Conservation (phyloP, 1,140 invertebrate species). For the Ostrea denselamellosa region DNA sequence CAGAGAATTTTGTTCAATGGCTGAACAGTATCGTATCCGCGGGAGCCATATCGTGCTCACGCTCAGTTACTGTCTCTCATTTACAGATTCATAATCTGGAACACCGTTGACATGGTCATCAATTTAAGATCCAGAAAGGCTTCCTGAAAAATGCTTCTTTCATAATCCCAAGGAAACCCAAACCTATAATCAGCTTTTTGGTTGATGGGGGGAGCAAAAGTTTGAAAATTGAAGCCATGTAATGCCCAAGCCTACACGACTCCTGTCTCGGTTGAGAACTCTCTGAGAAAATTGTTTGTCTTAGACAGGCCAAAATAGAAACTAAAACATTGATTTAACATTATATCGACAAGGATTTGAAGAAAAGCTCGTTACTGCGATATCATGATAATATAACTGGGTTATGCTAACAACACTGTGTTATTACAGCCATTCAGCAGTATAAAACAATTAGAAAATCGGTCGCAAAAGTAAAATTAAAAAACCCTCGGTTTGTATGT, state of each 20-base stretch:
- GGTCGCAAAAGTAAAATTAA: not conserved
- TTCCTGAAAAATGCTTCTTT: conserved; percentile 24
- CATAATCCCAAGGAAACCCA: not conserved
- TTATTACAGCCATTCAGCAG: not conserved
- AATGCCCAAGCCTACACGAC: not conserved
- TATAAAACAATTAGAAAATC: not conserved
- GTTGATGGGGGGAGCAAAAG: not conserved
- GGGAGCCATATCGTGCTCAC: not conserved
- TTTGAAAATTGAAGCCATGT: not conserved
- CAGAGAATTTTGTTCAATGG: too few species aligned
- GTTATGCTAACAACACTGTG: not conserved
- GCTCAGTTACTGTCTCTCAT: not conserved
- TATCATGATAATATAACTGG: not conserved
- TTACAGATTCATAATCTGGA: not conserved
- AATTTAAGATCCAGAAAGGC: not conserved
- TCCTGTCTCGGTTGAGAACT: not conserved
- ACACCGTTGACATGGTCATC: not conserved
- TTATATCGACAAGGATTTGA: not conserved
- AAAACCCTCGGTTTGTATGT: not conserved
- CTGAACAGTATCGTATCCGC: not conserved
- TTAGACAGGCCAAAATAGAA: conserved; percentile 16
- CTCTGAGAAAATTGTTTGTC: not conserved
- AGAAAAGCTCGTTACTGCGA: not conserved
- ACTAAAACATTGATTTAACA: not conserved
- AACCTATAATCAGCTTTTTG: not conserved